Evolutionary conservation across 2,888 invertebrate species (phyloP).

Genomic region (Diarsia rubi): DNA sequence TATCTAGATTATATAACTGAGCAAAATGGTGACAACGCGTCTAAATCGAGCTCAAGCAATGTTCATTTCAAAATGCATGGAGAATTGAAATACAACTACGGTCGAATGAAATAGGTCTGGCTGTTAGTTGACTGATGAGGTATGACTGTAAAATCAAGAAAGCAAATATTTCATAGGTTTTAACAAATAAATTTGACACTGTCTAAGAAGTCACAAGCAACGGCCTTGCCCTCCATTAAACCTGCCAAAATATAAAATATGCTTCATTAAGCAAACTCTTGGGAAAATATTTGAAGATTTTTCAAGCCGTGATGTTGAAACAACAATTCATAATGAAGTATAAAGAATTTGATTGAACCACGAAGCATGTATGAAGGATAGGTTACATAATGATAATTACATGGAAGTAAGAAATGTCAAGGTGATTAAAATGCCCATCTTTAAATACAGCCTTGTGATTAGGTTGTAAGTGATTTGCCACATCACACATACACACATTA

Average conservation of each 20-base stretch:
- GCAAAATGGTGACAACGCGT: slow-evolving; percentile 18
- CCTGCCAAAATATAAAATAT: slow-evolving; percentile 43
- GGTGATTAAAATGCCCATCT: slow-evolving; percentile 59
- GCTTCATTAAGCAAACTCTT: slow-evolving; percentile 30
- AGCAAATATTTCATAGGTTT: neutral
- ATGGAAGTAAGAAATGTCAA: slow-evolving; percentile 63
- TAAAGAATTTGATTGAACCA: slow-evolving; percentile 51
- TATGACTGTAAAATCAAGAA: neutral
- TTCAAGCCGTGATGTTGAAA: slow-evolving; percentile 46
- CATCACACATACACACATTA: slow-evolving; percentile 32
- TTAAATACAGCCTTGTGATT: slow-evolving; percentile 56
- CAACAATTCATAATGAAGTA: slow-evolving; percentile 49
- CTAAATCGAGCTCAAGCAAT: neutral
- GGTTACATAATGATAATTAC: slow-evolving; percentile 59
- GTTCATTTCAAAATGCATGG: neutral
- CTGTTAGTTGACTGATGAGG: neutral
- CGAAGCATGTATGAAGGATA: slow-evolving; percentile 44
- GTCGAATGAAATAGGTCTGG: neutral
- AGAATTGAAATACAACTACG: neutral
- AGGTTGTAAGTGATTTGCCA: slow-evolving; percentile 36
- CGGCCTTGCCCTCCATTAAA: slow-evolving; percentile 23
- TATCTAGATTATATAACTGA: slow-evolving; percentile 28
- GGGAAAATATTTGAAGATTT: slow-evolving; percentile 48
- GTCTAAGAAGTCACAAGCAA: slow-evolving; percentile 5
- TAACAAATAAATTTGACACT: slow-evolving; percentile 20